Conservation (phyloP, 2,888 invertebrate species). For the Stegophylla sp. region DNA sequence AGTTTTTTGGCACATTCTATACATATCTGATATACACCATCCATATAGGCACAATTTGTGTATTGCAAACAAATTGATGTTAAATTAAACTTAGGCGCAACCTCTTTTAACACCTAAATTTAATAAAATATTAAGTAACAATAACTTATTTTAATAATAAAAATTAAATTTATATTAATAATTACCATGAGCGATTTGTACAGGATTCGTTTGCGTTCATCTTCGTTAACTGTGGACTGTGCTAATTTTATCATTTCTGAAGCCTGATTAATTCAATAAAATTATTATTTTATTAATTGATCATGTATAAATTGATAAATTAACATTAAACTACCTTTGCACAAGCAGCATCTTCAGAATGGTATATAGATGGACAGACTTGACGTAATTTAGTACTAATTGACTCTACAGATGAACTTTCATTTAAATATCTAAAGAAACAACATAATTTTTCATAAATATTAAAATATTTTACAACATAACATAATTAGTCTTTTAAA, state of each 20-base stretch:
- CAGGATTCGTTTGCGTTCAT: slow-evolving; percentile 77
- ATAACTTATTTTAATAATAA: background rate
- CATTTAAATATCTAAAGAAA: slow-evolving; percentile 78
- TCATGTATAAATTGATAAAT: too few species aligned
- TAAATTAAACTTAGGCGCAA: slow-evolving; percentile 85
- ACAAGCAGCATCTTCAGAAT: slow-evolving; percentile 93
- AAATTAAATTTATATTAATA: background rate
- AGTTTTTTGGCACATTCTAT: slow-evolving; percentile 81
- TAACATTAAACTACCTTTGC: slow-evolving; percentile 87
- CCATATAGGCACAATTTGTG: slow-evolving; percentile 79
- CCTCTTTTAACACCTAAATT: slow-evolving; percentile 81
- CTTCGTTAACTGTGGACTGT: slow-evolving; percentile 75
- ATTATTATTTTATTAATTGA: too few species aligned
- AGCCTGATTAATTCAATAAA: slow-evolving; percentile 67
- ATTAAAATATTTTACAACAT: too few species aligned
- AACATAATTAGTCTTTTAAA: too few species aligned
- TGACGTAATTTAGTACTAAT: slow-evolving; percentile 87
- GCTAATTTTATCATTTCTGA: slow-evolving; percentile 87
- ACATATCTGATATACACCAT: slow-evolving; percentile 88
- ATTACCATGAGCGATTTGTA: slow-evolving; percentile 61
- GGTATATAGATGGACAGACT: slow-evolving; percentile 91
- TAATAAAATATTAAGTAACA: slow-evolving; percentile 1
- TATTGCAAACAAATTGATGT: slow-evolving; percentile 85
- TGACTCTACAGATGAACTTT: slow-evolving; percentile 92
- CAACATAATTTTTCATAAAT: slow-evolving; percentile 1